phyloP scores from a whole-genome alignment of 37 sponge, comb jelly and placozoan genomes.

The Cladorhizidae sp. region DNA sequence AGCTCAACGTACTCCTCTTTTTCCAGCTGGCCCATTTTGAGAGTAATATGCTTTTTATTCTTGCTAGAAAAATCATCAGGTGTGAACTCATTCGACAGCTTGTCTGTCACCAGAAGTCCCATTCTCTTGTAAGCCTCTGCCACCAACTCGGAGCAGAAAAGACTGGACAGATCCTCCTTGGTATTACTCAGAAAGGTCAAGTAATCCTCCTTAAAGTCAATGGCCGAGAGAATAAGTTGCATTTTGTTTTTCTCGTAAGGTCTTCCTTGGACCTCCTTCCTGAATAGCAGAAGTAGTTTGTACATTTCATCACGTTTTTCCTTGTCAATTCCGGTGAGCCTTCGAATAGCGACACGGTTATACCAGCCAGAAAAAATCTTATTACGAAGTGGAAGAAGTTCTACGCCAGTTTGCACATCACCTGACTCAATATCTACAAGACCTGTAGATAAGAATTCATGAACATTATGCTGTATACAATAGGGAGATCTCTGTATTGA shows the following conservation, averaged over 20 bases:
- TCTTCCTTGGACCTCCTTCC: slow-evolving; percentile 51
- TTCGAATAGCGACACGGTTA: slow-evolving; percentile 65
- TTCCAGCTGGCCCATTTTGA: slow-evolving; percentile 34
- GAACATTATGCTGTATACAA: slow-evolving; percentile 4
- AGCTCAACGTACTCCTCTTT: slow-evolving; percentile 60
- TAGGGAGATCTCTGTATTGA: no score
- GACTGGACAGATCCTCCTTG: slow-evolving; percentile 69
- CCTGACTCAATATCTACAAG: slow-evolving; percentile 76
- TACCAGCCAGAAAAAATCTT: slow-evolving; percentile 90
- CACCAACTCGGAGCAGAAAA: slow-evolving; percentile 82
- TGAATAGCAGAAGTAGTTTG: slow-evolving; percentile 48
- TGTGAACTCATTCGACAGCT: slow-evolving; percentile 62
- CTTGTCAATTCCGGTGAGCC: slow-evolving; percentile 39
- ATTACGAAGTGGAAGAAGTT: slow-evolving; percentile 63
- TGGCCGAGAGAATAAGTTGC: slow-evolving; percentile 63
- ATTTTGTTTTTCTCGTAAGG: slow-evolving; percentile 77
- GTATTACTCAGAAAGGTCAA: slow-evolving; percentile 61
- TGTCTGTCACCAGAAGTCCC: slow-evolving; percentile 43
- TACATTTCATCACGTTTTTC: slow-evolving; percentile 56
- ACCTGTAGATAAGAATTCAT: slow-evolving; percentile 43
- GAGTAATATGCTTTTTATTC: neutral
- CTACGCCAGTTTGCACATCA: slow-evolving; percentile 65
- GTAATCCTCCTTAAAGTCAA: slow-evolving; percentile 59
- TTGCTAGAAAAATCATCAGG: slow-evolving; percentile 81
- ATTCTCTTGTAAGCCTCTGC: slow-evolving; percentile 73